Conservation (phyloP, 2,113 vertebrate genomes). For the Chiloscyllium plagiosum region DNA sequence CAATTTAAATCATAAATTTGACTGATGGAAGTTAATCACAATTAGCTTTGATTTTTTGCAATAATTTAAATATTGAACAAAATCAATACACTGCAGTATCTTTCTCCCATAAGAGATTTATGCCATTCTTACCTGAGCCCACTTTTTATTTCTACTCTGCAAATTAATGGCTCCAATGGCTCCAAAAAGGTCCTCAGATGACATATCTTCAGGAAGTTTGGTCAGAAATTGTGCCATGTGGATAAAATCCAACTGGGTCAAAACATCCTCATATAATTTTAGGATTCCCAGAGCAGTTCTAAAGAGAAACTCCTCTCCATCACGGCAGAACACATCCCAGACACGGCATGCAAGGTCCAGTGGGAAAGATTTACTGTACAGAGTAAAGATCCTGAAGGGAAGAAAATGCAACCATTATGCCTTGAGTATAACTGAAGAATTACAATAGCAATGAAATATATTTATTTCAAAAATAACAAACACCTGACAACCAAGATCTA, state of each 20-base stretch:
- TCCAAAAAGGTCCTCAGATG: conserved; percentile 72
- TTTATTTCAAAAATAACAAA: not conserved
- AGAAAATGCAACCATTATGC: not conserved
- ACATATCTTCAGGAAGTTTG: conserved; percentile 77
- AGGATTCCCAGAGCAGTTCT: conserved; percentile 84
- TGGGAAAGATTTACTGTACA: conserved; percentile 88
- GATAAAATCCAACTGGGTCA: conserved; percentile 93
- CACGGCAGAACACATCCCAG: conserved; percentile 93
- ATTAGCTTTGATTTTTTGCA: not conserved
- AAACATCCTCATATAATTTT: conserved; percentile 79
- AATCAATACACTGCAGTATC: not conserved
- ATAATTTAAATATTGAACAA: not conserved
- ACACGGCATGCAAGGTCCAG: conserved; percentile 88
- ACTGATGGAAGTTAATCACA: not conserved
- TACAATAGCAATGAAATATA: not conserved
- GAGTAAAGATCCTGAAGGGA: conserved; percentile 80
- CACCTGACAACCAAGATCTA: not conserved
- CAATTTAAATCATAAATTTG: not conserved
- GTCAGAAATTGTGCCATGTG: conserved; percentile 94
- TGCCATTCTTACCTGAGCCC: conserved; percentile 69
- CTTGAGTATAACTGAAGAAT: not conserved
- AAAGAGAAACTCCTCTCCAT: conserved; percentile 91
- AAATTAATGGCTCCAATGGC: conserved; percentile 79
- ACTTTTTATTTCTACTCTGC: conserved; percentile 85
- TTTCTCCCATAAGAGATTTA: not conserved